Percentiles rank a stretch among this genome's conserved stretches.
Evolutionary conservation across 1,140 invertebrate species (phyloP).

Genomic region (Achroia grisella): DNA sequence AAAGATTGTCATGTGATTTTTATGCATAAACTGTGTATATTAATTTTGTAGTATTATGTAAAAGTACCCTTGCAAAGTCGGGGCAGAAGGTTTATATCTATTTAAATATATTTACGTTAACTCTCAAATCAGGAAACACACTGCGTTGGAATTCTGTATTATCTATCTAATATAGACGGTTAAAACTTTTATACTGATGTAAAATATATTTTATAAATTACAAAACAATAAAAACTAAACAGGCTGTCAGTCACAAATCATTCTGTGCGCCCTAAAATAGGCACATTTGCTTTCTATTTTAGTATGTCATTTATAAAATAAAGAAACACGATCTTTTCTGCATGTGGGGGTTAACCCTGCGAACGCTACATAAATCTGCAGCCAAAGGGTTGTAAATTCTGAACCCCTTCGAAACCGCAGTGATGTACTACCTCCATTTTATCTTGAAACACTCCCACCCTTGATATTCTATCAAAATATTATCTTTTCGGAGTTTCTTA

Average conservation of each 20-base stretch:
- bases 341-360: slow-evolving; percentile 46
- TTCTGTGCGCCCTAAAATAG: neutral
- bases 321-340: slow-evolving; percentile 62
- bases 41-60: no score
- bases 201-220: no score
- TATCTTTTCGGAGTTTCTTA: no score
- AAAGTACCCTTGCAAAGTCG: no score
- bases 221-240: slow-evolving; percentile 15
- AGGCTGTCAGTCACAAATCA: neutral
- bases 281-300: slow-evolving; percentile 33
- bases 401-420: slow-evolving; percentile 32
- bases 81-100: no score
- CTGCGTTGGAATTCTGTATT: no score
- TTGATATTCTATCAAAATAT: slow-evolving; percentile 3
- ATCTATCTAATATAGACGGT: no score
- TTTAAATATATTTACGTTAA: no score
- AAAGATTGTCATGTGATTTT: no score
- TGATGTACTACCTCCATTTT: slow-evolving; percentile 37
- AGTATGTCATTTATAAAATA: slow-evolving; percentile 54
- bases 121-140: no score
- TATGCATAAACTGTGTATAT: no score
- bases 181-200: no score
- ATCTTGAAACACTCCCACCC: slow-evolving; percentile 19
- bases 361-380: slow-evolving; percentile 56
- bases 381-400: slow-evolving; percentile 64